Evolutionary conservation across 1,140 invertebrate species (phyloP).

Genomic region (Zeugodacus cucurbitae): DNA sequence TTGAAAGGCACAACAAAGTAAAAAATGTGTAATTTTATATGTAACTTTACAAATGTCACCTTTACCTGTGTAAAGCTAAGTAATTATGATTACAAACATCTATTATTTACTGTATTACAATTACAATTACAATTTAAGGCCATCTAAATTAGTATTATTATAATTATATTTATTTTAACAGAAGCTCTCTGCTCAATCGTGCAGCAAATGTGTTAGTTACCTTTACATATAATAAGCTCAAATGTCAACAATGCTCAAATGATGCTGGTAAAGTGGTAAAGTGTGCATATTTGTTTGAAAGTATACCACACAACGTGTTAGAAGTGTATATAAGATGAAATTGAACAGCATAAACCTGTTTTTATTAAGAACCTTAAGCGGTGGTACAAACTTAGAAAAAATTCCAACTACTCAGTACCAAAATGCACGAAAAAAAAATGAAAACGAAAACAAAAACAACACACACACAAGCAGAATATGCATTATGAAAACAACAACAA

Average conservation of each 20-base stretch:
- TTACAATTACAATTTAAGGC: background rate
- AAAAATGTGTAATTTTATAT: too few species aligned
- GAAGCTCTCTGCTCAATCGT: background rate
- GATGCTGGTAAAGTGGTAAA: constrained; percentile 14
- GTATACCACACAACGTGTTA: background rate
- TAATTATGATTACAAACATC: too few species aligned
- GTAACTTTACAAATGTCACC: too few species aligned
- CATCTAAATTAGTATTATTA: background rate
- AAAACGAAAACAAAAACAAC: background rate
- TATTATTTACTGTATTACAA: too few species aligned
- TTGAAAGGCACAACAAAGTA: too few species aligned
- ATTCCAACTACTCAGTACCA: constrained; percentile 16
- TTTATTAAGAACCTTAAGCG: background rate
- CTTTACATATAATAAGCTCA: constrained; percentile 5
- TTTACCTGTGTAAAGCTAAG: too few species aligned
- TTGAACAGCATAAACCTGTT: constrained; percentile 5
- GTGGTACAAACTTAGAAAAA: constrained; percentile 24
- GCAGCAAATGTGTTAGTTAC: background rate
- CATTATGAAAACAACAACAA: constrained; percentile 43
- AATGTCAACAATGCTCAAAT: constrained; percentile 35
- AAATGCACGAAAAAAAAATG: background rate
- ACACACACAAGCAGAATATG: background rate
- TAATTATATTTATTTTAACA: background rate
- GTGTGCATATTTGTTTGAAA: constrained; percentile 8
- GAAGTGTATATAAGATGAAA: background rate